phyloP scores from a whole-genome alignment of 2,797 vertebrate genomes.

The Anisognathus igniventris region DNA sequence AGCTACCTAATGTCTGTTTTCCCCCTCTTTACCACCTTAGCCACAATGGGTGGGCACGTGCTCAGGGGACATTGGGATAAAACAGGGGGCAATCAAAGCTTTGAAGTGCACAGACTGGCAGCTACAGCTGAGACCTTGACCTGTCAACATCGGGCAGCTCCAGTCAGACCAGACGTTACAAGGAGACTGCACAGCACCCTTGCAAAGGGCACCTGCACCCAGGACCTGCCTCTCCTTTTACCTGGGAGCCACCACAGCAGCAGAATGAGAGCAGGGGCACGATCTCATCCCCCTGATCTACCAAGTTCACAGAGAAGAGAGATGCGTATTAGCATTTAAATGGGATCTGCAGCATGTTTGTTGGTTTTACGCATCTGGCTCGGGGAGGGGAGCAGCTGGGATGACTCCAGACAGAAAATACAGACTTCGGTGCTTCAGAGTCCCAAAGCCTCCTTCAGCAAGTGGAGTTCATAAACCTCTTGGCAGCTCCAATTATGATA shows the following conservation, averaged over 20 bases:
- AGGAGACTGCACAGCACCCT: not conserved
- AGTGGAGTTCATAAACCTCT: not conserved
- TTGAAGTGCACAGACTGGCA: not conserved
- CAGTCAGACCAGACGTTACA: constrained; percentile 16
- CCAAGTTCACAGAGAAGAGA: constrained; percentile 5
- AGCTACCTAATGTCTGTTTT: not conserved
- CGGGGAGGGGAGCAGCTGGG: not conserved
- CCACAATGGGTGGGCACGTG: not conserved
- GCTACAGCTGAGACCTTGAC: not conserved
- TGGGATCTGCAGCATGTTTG: not conserved
- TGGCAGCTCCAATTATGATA: constrained; percentile 31
- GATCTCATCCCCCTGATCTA: not conserved
- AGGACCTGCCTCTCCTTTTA: not conserved
- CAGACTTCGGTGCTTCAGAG: not conserved
- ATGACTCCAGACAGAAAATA: not conserved
- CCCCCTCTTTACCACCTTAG: not conserved
- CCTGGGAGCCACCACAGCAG: not conserved
- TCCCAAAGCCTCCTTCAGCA: not conserved
- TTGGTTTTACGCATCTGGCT: not conserved
- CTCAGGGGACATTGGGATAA: not conserved
- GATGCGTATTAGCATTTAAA: not conserved
- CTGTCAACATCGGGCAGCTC: constrained; percentile 33
- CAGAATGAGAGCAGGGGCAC: not conserved
- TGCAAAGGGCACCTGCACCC: not conserved
- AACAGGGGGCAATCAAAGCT: not conserved